Evolutionary conservation across 2,888 invertebrate genomes (phyloP).

Genomic region (Cephus nigrinus): DNA sequence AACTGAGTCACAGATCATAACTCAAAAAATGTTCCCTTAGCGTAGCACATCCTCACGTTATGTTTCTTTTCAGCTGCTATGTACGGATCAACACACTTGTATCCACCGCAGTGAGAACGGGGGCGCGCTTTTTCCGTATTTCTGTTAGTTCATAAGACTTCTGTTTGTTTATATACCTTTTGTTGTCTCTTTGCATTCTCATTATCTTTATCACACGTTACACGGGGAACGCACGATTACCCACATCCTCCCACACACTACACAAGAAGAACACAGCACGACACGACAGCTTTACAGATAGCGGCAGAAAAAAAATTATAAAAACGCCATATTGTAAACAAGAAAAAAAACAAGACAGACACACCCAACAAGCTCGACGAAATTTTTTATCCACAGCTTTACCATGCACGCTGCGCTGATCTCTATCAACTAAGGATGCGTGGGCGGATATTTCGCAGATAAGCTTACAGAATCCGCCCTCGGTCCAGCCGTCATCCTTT

Average conservation of each 20-base stretch:
- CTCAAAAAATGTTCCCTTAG: too few relatives aligned
- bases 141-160: slow-evolving; percentile 52
- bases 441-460: too few relatives aligned
- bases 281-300: too few relatives aligned
- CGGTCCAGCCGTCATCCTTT: too few relatives aligned
- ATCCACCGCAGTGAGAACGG: slow-evolving; percentile 50
- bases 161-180: slow-evolving; percentile 10
- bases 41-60: slow-evolving; percentile 33
- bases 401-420: slow-evolving; percentile 16
- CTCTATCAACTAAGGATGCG: background rate
- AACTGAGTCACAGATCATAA: too few relatives aligned
- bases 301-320: too few relatives aligned
- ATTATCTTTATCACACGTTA: slow-evolving; percentile 2
- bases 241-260: slow-evolving; percentile 12
- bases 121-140: slow-evolving; percentile 46
- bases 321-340: too few relatives aligned
- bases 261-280: too few relatives aligned
- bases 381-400: slow-evolving; percentile 10
- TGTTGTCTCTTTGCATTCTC: slow-evolving; percentile 21
- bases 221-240: too few relatives aligned
- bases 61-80: slow-evolving; percentile 63
- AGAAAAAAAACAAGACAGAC: too few relatives aligned
- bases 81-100: slow-evolving; percentile 60
- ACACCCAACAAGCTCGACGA: too few relatives aligned
- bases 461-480: too few relatives aligned